Percentiles rank a stretch among this genome's conserved stretches.
phyloP scores from a whole-genome alignment of 2,797 vertebrate species.

The Scolopax rusticola region DNA sequence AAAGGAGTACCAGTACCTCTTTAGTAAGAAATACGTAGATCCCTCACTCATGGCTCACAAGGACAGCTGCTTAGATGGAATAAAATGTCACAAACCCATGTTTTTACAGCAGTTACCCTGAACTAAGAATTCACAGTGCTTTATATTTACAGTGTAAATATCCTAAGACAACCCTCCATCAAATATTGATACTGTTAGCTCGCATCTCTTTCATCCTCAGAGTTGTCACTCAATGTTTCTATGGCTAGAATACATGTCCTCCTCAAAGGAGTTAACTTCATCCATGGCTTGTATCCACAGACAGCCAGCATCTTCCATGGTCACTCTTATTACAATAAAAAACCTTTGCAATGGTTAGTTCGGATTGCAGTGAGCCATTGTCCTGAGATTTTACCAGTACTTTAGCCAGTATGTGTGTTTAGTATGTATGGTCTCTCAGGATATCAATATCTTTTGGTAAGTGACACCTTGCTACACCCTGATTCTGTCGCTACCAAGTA shows the following conservation, averaged over 20 bases:
- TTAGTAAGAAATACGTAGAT: rapidly evolving
- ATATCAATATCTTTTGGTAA: not conserved
- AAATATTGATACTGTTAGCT: not conserved
- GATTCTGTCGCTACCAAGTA: not conserved
- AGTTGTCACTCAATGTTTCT: not conserved
- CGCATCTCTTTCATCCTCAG: not conserved
- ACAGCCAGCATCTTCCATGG: not conserved
- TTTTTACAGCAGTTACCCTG: not conserved
- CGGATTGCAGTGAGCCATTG: not conserved
- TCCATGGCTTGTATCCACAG: not conserved
- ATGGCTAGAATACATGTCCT: not conserved
- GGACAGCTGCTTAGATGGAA: not conserved
- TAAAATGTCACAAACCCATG: not conserved
- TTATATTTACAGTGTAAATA: not conserved
- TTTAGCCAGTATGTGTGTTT: not conserved
- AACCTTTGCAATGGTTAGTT: not conserved
- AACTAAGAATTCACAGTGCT: not conserved
- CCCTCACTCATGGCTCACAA: not conserved
- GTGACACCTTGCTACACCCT: not conserved
- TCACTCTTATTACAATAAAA: not conserved
- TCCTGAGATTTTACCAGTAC: not conserved
- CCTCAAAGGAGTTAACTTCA: not conserved
- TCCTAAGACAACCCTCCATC: not conserved
- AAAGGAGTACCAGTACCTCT: not conserved
- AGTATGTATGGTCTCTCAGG: not conserved